Evolutionary conservation across 2,888 invertebrate species (phyloP).

Genomic region (Tipula helvola): DNA sequence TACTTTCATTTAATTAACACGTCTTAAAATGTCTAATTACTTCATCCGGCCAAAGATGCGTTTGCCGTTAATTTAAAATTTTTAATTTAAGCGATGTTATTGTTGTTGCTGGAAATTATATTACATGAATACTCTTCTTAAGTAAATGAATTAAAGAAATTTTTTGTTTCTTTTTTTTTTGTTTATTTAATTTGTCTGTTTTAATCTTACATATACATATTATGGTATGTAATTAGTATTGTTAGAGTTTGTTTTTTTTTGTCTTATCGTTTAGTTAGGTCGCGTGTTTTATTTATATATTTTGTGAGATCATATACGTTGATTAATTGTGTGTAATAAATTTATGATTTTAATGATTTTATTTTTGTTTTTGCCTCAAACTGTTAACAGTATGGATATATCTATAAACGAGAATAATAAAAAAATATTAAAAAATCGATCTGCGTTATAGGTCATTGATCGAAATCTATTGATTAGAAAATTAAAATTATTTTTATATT

Average conservation of each 20-base stretch:
- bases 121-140: background rate
- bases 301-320: background rate
- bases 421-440: no score
- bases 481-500: background rate
- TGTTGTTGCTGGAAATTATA: background rate
- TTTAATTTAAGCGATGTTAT: background rate
- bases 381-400: background rate
- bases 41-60: background rate
- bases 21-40: background rate
- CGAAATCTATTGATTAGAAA: background rate
- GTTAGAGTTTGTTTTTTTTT: background rate
- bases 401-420: no score
- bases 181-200: background rate
- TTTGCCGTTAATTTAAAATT: background rate
- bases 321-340: background rate
- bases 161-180: background rate
- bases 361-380: background rate
- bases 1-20: background rate
- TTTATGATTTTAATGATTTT: background rate
- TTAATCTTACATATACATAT: background rate
- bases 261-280: background rate
- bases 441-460: background rate
- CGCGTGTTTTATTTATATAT: background rate
- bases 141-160: background rate
- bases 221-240: background rate